These are phyloP conservation scores for Megaustenia siamemsis DNA, from an alignment of 2,888 invertebrate genomes.

Conservation along the genomic window DNA sequence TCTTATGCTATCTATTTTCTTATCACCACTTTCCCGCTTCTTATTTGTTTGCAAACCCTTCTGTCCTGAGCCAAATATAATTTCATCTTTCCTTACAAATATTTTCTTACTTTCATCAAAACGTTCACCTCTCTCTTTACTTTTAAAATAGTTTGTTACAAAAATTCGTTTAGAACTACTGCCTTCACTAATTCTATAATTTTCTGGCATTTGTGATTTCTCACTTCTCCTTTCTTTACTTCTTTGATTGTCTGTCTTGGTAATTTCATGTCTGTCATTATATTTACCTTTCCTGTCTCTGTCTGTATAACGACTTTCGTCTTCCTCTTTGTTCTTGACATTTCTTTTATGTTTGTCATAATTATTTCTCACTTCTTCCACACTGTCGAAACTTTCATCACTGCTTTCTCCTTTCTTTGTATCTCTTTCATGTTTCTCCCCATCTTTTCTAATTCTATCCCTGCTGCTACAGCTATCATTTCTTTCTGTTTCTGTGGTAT, in stretches of 20 bases:
- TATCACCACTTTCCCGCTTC: too few relatives aligned
- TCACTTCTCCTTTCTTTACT: not conserved
- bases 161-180: not conserved
- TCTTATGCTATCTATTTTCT: not conserved
- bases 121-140: not conserved
- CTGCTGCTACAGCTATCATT: constrained; percentile 12
- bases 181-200: not conserved
- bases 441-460: not conserved
- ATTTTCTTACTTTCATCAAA: too few relatives aligned
- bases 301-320: not conserved
- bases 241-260: not conserved
- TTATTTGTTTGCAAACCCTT: not conserved
- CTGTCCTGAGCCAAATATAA: not conserved
- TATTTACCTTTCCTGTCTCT: not conserved
- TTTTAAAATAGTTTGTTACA: not conserved
- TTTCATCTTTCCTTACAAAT: not conserved
- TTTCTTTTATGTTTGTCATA: not conserved
- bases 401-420: not conserved
- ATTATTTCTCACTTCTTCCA: not conserved
- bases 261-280: not conserved
- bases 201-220: not conserved
- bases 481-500: not conserved
- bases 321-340: too few relatives aligned
- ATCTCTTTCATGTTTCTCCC: not conserved
- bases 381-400: not conserved